phyloP scores from a whole-genome alignment of 2,113 vertebrate species.

The Nothobranchius kuhntae region DNA sequence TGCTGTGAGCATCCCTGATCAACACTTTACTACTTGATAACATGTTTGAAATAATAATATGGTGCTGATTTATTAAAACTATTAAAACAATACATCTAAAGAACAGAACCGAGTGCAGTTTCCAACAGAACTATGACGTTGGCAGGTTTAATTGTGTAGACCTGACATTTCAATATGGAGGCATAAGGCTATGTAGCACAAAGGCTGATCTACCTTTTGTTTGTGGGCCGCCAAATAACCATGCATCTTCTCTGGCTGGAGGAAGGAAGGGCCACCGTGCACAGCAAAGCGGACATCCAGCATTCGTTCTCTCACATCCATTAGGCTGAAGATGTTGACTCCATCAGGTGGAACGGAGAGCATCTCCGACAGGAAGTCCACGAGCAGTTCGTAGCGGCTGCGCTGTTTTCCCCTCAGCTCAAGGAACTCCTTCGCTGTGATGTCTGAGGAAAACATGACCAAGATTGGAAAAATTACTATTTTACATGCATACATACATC shows the following conservation, averaged over 20 bases:
- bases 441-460: constrained; percentile 66
- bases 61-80: no score
- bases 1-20: no score
- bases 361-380: constrained; percentile 82
- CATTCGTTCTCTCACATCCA: constrained; percentile 72
- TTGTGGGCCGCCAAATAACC: constrained; percentile 83
- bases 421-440: constrained; percentile 84
- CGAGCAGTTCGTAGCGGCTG: constrained; percentile 77
- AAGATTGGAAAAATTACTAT: not conserved
- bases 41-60: no score
- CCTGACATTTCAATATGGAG: not conserved
- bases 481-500: no score
- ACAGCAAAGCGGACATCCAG: constrained; percentile 82
- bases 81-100: no score
- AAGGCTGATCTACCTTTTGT: constrained; percentile 72
- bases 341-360: constrained; percentile 72
- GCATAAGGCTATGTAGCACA: not conserved
- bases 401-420: constrained; percentile 70
- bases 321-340: constrained; percentile 80
- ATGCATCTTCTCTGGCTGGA: constrained; percentile 82
- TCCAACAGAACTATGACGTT: not conserved
- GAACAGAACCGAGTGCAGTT: not conserved
- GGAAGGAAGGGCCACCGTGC: constrained; percentile 60
- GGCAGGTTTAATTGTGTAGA: not conserved
- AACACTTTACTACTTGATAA: no score